These are phyloP conservation scores for Gisinianus flammeolus DNA, from an alignment of 2,888 invertebrate genomes.

Conservation along the genomic window DNA sequence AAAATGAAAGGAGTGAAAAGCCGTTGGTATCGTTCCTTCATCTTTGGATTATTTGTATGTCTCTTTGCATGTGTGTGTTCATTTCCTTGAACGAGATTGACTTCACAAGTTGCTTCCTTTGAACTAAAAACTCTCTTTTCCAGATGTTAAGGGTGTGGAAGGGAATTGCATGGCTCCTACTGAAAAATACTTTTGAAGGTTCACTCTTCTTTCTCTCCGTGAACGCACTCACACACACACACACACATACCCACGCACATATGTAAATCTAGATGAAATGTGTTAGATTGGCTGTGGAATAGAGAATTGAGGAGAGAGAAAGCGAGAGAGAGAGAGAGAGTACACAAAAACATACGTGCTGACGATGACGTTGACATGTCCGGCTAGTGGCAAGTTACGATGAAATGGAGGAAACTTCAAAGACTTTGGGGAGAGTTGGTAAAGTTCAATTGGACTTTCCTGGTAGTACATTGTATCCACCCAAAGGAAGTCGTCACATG, in stretches of 20 bases:
- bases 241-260: background rate
- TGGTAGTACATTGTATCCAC: background rate
- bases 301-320: background rate
- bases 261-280: background rate
- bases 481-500: no score
- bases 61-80: background rate
- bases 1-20: background rate
- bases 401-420: conserved; percentile 8
- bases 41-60: conserved; percentile 2
- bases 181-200: conserved; percentile 17
- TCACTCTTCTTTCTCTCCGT: background rate
- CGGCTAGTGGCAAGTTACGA: background rate
- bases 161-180: background rate
- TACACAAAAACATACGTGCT: conserved; percentile 12
- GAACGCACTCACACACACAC: background rate
- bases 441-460: background rate
- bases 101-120: conserved; percentile 15
- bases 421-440: background rate
- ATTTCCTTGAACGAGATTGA: background rate
- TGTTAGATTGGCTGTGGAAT: background rate
- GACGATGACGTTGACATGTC: conserved; percentile 25
- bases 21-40: conserved; percentile 7
- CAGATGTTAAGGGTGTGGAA: conserved; percentile 16
- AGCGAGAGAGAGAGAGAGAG: background rate
- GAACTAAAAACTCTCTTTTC: conserved; percentile 14